These are phyloP conservation scores for Esox niger DNA, from an alignment of 2,113 vertebrate species.

Conservation along the genomic window DNA sequence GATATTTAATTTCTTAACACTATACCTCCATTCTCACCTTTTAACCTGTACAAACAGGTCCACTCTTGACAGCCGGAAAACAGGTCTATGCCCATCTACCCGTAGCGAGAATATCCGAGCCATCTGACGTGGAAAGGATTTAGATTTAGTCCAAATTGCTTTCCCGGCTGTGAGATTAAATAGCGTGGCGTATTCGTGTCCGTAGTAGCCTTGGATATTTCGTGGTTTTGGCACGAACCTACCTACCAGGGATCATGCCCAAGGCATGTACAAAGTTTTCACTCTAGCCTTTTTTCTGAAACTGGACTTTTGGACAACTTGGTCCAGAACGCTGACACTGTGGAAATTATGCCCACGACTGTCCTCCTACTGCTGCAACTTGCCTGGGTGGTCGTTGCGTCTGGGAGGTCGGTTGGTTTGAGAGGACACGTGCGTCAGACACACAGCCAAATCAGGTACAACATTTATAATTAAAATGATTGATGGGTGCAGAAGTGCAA, in stretches of 20 bases:
- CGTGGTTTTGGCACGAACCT: conserved; percentile 3
- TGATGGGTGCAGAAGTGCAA: not conserved
- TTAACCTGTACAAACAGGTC: conserved; percentile 18
- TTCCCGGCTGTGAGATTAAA: conserved; percentile 84
- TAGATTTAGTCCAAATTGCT: conserved; percentile 86
- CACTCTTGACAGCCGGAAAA: not conserved
- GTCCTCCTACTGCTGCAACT: conserved; percentile 77
- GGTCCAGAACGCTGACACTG: conserved; percentile 7
- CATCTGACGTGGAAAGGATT: conserved; percentile 87
- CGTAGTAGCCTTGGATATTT: conserved; percentile 11
- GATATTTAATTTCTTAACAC: not conserved
- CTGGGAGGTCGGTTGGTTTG: conserved; percentile 62
- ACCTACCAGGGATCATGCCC: conserved; percentile 9
- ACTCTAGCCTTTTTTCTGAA: conserved; percentile 59
- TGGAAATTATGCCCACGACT: conserved; percentile 77
- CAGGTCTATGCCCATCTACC: not conserved
- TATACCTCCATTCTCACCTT: conserved; percentile 1
- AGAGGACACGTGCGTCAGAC: conserved; percentile 70
- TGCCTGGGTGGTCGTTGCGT: conserved; percentile 72
- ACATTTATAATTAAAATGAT: not conserved
- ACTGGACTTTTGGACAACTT: conserved; percentile 23
- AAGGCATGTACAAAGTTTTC: not conserved
- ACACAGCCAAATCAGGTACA: conserved; percentile 78
- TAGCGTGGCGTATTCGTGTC: conserved; percentile 53
- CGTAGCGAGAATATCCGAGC: conserved; percentile 76